These are phyloP conservation scores for Gonocerus acuteangulatus DNA, from an alignment of 2,888 invertebrate genomes.

Conservation along the genomic window DNA sequence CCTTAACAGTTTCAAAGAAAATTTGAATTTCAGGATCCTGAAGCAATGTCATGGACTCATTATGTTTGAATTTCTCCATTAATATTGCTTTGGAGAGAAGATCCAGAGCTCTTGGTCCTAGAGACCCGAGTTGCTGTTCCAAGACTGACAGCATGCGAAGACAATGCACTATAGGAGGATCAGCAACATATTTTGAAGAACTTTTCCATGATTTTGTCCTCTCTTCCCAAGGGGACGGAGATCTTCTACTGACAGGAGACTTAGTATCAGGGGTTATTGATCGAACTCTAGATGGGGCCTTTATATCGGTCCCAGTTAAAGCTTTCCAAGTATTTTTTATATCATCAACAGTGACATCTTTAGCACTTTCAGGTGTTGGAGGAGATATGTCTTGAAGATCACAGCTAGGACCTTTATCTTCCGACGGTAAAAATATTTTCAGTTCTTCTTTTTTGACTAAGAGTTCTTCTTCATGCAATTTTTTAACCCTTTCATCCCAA, in stretches of 20 bases:
- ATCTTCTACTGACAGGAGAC: slow-evolving; percentile 16
- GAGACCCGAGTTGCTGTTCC: slow-evolving; percentile 74
- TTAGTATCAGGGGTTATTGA: slow-evolving; percentile 33
- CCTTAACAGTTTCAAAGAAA: slow-evolving; percentile 75
- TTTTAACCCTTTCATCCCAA: slow-evolving; percentile 76
- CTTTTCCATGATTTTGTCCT: slow-evolving; percentile 15
- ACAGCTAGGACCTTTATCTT: slow-evolving; percentile 23
- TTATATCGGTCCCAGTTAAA: slow-evolving; percentile 39
- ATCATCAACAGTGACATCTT: slow-evolving; percentile 38
- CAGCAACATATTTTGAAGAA: slow-evolving; percentile 52
- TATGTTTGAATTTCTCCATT: slow-evolving; percentile 58
- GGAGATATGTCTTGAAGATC: slow-evolving; percentile 33
- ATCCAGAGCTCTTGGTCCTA: slow-evolving; percentile 71
- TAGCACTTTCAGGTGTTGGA: slow-evolving; percentile 38
- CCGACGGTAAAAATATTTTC: slow-evolving; percentile 46
- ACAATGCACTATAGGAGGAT: slow-evolving; percentile 36
- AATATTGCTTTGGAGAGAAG: slow-evolving; percentile 68
- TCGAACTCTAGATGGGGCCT: slow-evolving; percentile 33
- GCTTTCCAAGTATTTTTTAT: slow-evolving; percentile 40
- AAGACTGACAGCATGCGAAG: slow-evolving; percentile 68
- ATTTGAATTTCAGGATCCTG: slow-evolving; percentile 64
- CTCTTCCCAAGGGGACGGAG: slow-evolving; percentile 26
- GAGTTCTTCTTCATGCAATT: slow-evolving; percentile 63
- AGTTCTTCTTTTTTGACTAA: slow-evolving; percentile 60
- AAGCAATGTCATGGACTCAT: slow-evolving; percentile 59